Evolutionary conservation across 2,797 vertebrate species (phyloP), one percentile per base, ranked within the genome.

Genomic region (Sternotherus odoratus): DNA sequence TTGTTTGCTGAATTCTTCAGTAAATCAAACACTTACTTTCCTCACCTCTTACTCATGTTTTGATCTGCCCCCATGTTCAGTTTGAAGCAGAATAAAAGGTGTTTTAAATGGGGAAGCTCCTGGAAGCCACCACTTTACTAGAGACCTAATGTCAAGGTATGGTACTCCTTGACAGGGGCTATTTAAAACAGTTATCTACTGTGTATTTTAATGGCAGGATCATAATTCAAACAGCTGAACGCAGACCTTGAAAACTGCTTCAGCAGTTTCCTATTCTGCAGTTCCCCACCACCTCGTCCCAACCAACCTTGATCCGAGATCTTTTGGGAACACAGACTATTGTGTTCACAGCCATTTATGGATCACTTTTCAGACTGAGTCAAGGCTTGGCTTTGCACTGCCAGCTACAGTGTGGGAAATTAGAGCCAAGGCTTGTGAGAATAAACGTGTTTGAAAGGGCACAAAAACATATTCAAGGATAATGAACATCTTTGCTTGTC

Each of bases 111-210:
- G 74, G 51, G 53, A 93, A 72, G 93, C 91, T 91, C 66, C 86
- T 91, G 95, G 90, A 95, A 93, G 91, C 92, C 95, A 87, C 86
- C 94, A 91, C 97, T 91, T 95, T 17, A 86, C 54, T 83, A 56
- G 92, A 60, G 77, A 91, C 91, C 87, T 92, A 91, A 92, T 96
- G 96, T 97, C 97, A 97, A 97, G 96, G 97, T 95, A 92, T 86
- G 30, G 91, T 81, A 94, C 87, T 81, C 81, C 81, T 92, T 96
- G 90, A 86, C 21, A 84, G 56, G 12, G 23, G 51, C 91, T 80
- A 81, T 96, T 92, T 89, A 94, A 95, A 94, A 89, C 80, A 77
- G 78, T 92, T 93, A 92, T 50, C 78, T 2, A 1, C 86, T 84
- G 81, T 95, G 12, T 91, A 92, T 93, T 96, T 95, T 88, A 91